Evolutionary conservation across 2,113 vertebrate species (phyloP).

Genomic region (Spermophilus dauricus): DNA sequence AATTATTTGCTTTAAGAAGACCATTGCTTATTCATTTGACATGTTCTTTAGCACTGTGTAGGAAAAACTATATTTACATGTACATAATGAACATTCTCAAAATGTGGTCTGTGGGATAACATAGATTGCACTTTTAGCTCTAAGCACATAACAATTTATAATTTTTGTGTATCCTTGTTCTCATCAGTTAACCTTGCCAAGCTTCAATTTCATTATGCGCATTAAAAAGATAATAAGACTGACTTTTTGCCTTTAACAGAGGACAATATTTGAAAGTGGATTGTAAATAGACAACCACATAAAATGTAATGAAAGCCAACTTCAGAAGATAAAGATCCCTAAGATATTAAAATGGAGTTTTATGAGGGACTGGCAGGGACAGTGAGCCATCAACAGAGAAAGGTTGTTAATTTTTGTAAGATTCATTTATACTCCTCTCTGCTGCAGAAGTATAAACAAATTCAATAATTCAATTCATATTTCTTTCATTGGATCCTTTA

Average conservation of each 20-base stretch:
- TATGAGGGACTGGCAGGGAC: neutral
- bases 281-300: slow-evolving; percentile 60
- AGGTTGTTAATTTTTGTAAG: slow-evolving; percentile 59
- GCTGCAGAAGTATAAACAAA: slow-evolving; percentile 44
- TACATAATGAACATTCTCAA: neutral
- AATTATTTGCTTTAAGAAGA: slow-evolving; percentile 13
- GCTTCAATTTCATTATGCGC: slow-evolving; percentile 42
- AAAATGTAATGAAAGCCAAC: slow-evolving; percentile 65
- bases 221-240: slow-evolving; percentile 15
- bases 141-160: slow-evolving; percentile 38
- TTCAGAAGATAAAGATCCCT: slow-evolving; percentile 50
- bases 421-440: slow-evolving; percentile 44
- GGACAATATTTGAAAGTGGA: slow-evolving; percentile 50
- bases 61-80: neutral
- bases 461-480: slow-evolving; percentile 62
- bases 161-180: neutral
- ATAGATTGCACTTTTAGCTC: slow-evolving; percentile 22
- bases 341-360: slow-evolving; percentile 60
- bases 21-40: neutral
- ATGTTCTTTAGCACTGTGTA: neutral
- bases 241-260: slow-evolving; percentile 12
- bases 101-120: neutral
- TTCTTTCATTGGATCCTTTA: slow-evolving; percentile 59
- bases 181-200: slow-evolving; percentile 1
- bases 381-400: slow-evolving; percentile 30